A percentile compares a stretch with the other conserved stretches of the same genome.
These are phyloP conservation scores for Fragum sueziense DNA, from an alignment of 2,888 invertebrate species.

Conservation along the genomic window DNA sequence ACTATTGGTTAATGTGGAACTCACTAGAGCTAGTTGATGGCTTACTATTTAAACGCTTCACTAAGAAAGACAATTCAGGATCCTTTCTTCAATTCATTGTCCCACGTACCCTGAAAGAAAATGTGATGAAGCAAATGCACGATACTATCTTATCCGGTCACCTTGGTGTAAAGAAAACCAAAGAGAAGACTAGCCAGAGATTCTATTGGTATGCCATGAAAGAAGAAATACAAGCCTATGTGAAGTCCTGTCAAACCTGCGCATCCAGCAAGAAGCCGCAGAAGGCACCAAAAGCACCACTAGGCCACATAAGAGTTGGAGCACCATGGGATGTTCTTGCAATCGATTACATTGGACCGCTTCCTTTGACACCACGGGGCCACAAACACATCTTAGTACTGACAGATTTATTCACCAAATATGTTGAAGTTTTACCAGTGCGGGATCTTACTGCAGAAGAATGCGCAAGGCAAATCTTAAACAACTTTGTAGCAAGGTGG, in stretches of 20 bases:
- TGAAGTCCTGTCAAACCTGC: neutral
- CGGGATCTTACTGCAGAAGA: constrained; percentile 41
- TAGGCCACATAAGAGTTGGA: constrained; percentile 91
- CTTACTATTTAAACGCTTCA: neutral
- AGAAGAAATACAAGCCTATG: neutral
- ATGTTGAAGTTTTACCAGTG: constrained; percentile 33
- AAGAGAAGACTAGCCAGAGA: neutral
- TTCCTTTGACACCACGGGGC: constrained; percentile 36
- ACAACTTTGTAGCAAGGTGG: constrained; percentile 35
- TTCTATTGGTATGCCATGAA: constrained; percentile 17
- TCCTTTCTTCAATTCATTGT: neutral
- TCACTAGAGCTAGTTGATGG: neutral
- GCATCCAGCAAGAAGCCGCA: neutral
- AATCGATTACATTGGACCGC: constrained; percentile 42
- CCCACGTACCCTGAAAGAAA: neutral
- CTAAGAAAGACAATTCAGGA: neutral
- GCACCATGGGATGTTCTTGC: constrained; percentile 35
- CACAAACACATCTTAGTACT: constrained; percentile 41
- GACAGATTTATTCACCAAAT: constrained; percentile 51
- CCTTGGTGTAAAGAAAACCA: neutral
- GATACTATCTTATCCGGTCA: neutral
- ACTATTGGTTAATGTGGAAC: neutral
- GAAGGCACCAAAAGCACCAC: constrained; percentile 12
- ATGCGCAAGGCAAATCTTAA: constrained; percentile 31
- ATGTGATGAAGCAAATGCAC: neutral